Evolutionary conservation across 2,888 invertebrate genomes (phyloP), one percentile per base, ranked within the genome.

Genomic region (Phyllotreta striolata): DNA sequence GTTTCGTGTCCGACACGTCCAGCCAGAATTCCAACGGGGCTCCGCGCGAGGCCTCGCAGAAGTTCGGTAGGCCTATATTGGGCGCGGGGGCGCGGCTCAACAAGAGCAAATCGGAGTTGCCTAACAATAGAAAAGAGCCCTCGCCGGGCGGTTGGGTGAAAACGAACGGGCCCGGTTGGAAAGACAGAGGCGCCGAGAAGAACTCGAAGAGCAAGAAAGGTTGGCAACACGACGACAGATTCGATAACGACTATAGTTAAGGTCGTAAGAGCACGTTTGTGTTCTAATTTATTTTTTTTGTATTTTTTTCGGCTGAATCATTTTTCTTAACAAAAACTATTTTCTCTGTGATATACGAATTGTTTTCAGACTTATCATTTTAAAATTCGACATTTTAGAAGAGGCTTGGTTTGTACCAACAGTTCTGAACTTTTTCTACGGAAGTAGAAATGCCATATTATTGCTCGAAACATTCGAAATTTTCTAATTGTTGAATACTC

Each of bases 191-290:
- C 7, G 37, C 43, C n/a, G n/a, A 54, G 6, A 62, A 64, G 49
- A 34, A 52, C 6, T 13, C 54, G 3, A 57, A 55, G 34, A 55
- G 47, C 41, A 62, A 66, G 52, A 63, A 79, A 65, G 80, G 79
- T 0, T 81, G 80, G 79, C 80, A 81, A 63, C 80, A 81, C 56
- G 81, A 81, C 64, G 81, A 81, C 57, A 72, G 81, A 66, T 80
- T 81, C 67, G 80, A 80, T 43, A 80, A 74, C 61, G 78, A 80
- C 71, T 81, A 81, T 68, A 77, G 77, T 75, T 78, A 73, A 70
- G 56, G 44, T 24, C 24, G n/a, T n/a, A 24, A 24, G 1, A 4
- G 24, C 24, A 24, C 24, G 24, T 24, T 24, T 24, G 24, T 24
- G 24, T 24, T 4, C 24, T 24, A 4, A 24, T 24, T 24, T 24